These are phyloP conservation scores for Aptenodytes patagonicus DNA, from an alignment of 2,113 vertebrate species.

Conservation along the genomic window DNA sequence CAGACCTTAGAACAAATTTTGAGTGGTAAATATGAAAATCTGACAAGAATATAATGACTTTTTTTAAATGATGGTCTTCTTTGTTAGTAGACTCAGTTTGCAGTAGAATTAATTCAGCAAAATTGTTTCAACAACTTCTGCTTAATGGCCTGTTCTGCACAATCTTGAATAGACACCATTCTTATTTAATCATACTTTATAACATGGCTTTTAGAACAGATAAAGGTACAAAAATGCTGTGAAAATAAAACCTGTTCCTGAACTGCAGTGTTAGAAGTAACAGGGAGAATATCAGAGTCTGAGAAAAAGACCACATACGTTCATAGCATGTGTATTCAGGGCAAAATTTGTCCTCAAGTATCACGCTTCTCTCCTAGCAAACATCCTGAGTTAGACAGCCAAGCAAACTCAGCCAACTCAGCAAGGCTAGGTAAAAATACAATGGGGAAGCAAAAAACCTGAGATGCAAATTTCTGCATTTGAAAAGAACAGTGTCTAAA, in stretches of 20 bases:
- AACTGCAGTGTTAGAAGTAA: background rate
- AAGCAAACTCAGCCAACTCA: background rate
- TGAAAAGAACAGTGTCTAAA: background rate
- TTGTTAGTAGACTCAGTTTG: background rate
- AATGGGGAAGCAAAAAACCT: background rate
- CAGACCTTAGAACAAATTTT: background rate
- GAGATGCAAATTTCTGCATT: background rate
- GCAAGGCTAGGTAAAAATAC: background rate
- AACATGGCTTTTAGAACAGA: background rate
- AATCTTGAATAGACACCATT: background rate
- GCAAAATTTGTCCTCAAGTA: background rate
- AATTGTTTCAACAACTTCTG: background rate
- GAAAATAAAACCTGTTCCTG: background rate
- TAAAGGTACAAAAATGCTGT: background rate
- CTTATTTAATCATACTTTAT: background rate
- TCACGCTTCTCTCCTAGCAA: background rate
- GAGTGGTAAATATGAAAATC: background rate
- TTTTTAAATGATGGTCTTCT: background rate
- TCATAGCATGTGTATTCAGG: too few relatives aligned
- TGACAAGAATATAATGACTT: background rate
- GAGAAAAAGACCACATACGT: background rate
- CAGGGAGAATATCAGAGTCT: background rate
- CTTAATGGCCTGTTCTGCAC: background rate
- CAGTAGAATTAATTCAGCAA: background rate
- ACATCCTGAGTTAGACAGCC: background rate